phyloP scores from a whole-genome alignment of 2,113 vertebrate species.

The Plecturocebus donacophilus region DNA sequence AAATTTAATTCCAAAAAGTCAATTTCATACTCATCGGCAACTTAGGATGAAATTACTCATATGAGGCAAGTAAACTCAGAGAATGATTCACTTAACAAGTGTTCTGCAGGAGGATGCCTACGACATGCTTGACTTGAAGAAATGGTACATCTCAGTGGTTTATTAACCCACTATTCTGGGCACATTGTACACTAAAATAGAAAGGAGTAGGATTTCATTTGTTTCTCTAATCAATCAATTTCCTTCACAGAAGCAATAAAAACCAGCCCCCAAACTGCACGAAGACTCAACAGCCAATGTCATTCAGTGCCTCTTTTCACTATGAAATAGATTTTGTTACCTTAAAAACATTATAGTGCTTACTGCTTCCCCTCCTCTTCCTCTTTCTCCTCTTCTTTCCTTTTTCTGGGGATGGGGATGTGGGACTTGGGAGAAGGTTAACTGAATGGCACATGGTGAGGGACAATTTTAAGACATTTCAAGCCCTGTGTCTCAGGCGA shows the following conservation, averaged over 20 bases:
- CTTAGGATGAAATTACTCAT: background rate
- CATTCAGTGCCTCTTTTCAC: background rate
- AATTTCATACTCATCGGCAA: background rate
- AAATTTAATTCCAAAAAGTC: background rate
- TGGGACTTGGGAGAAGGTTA: background rate
- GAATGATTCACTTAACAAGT: background rate
- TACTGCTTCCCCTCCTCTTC: background rate
- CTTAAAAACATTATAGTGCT: background rate
- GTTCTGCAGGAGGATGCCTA: background rate
- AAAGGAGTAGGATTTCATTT: background rate
- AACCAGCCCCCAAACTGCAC: background rate
- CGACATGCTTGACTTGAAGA: background rate
- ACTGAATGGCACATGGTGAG: background rate
- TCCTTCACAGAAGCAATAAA: background rate
- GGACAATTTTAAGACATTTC: background rate
- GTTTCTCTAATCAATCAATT: background rate
- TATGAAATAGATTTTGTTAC: background rate
- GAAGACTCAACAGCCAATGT: background rate
- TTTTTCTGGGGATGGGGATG: too few relatives aligned
- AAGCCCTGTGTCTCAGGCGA: background rate
- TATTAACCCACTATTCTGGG: background rate
- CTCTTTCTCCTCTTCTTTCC: background rate
- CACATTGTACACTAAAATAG: background rate
- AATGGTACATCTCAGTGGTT: background rate
- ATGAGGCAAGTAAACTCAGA: background rate